Conservation (phyloP, 2,888 invertebrate species). For the Carpatolechia fugitivella region DNA sequence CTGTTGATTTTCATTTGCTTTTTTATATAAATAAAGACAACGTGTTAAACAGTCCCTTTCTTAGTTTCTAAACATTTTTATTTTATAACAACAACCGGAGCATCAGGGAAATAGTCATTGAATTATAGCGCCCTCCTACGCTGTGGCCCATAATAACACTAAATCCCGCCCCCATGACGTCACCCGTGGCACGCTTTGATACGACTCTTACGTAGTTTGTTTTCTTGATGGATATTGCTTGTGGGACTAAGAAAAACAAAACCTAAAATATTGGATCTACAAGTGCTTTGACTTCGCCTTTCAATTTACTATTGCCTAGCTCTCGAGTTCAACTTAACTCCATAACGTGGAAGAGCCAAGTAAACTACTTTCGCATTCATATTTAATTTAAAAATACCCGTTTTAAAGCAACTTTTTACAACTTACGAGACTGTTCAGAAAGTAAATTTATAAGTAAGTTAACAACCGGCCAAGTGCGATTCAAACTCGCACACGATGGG, state of each 20-base stretch:
- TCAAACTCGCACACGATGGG: too few species aligned
- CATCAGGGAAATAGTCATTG: too few species aligned
- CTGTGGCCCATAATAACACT: too few species aligned
- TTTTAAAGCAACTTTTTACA: not conserved
- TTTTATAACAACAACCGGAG: too few species aligned
- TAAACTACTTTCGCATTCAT: too few species aligned
- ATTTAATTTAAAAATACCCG: too few species aligned
- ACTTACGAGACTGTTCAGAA: not conserved
- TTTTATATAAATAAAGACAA: too few species aligned
- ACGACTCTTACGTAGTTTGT: conserved; percentile 33
- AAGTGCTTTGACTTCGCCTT: not conserved
- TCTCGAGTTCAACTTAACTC: not conserved
- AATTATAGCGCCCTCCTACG: not conserved
- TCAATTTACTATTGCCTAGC: not conserved
- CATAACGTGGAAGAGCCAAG: not conserved
- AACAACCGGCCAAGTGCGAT: too few species aligned
- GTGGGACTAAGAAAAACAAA: conserved; percentile 35
- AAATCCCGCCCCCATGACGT: not conserved
- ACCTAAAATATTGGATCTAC: conserved; percentile 24
- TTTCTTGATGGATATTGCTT: conserved; percentile 46
- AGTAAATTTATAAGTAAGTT: too few species aligned
- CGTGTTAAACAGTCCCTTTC: too few species aligned
- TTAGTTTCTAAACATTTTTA: too few species aligned
- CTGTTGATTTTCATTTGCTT: too few species aligned
- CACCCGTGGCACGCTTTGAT: conserved; percentile 10